Evolutionary conservation across 2,797 vertebrate genomes (phyloP), one percentile per base, ranked within the genome.

Genomic region (Pitangus sulphuratus): DNA sequence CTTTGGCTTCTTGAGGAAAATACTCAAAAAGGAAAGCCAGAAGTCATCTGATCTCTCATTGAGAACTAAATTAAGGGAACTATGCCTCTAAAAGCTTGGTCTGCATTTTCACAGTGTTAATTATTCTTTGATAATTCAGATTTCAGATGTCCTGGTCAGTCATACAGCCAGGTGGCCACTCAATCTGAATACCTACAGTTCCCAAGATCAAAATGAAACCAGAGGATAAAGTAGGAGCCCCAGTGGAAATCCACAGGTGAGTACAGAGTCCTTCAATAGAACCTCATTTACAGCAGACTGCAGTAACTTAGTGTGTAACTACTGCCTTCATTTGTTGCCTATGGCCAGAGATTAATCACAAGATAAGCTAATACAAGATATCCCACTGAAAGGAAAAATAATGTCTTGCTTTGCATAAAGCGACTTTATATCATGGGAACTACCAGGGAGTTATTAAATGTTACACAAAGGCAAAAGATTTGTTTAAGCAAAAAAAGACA

Each of bases 181-280:
- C 8, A 6, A 58, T 81, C 5, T 4, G 8, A 60, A 47, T 4
- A 13, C 5, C 40, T 39, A 12, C 39, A 31, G 30, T 16, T 87
- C 25, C 45, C 39, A 56, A 61, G 44, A 58, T 18, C 39, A 68
- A 28, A 81, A 66, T 12, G 12, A 78, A 90, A 60, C 12, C 18
- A 54, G n/a, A 83, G 12, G 10, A 39, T 51, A 31, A 44, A 54
- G 8, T 8, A 74, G n/a, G 7, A 80, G 5, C 14, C n/a, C 8
- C 5, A 0, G 12, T 1, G 3, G 16, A 83, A 76, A 57, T 19
- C 30, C 19, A 48, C 25, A 66, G n/a, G 21, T 2, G 0, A 65
- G 25, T 18, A 33, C 4, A 8, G 25, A 68, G 35, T 26, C 19
- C 13, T 57, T 47, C 16, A 24, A 6, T 2, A 66, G n/a, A 85